Conservation (phyloP, 1,140 invertebrate species). For the Adoxophyes honmai region DNA sequence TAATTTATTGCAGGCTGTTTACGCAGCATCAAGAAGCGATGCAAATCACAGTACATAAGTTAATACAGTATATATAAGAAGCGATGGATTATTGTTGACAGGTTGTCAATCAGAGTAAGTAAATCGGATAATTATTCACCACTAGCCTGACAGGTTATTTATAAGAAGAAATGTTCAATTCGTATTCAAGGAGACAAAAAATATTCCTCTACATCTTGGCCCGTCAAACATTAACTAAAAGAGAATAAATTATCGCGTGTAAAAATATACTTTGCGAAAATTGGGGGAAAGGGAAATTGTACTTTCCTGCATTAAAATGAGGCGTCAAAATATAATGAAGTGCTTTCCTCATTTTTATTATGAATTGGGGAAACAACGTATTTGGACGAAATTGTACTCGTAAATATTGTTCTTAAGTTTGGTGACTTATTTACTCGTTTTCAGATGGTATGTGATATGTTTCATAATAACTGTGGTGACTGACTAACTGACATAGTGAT, state of each 20-base stretch:
- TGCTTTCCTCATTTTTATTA: background rate
- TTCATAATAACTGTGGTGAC: too few species aligned
- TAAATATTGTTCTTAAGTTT: background rate
- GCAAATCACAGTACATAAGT: too few species aligned
- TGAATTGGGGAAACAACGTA: background rate
- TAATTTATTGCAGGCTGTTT: too few species aligned
- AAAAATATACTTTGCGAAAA: background rate
- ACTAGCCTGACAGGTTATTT: too few species aligned
- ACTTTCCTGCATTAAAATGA: background rate
- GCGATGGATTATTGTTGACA: too few species aligned
- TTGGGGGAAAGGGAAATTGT: background rate
- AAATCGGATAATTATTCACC: too few species aligned
- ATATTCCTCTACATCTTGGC: background rate
- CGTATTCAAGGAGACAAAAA: background rate
- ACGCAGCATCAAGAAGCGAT: too few species aligned
- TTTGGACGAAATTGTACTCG: background rate
- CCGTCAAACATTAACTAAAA: background rate
- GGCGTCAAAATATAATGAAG: background rate
- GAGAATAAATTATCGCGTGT: background rate
- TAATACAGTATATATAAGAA: too few species aligned
- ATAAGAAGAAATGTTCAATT: background rate
- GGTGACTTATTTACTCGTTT: too few species aligned
- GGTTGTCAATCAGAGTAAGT: too few species aligned
- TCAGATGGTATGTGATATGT: too few species aligned
- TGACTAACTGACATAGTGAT: too few species aligned